Conservation (phyloP, 2,113 vertebrate genomes). For the Phainopepla nitens region DNA sequence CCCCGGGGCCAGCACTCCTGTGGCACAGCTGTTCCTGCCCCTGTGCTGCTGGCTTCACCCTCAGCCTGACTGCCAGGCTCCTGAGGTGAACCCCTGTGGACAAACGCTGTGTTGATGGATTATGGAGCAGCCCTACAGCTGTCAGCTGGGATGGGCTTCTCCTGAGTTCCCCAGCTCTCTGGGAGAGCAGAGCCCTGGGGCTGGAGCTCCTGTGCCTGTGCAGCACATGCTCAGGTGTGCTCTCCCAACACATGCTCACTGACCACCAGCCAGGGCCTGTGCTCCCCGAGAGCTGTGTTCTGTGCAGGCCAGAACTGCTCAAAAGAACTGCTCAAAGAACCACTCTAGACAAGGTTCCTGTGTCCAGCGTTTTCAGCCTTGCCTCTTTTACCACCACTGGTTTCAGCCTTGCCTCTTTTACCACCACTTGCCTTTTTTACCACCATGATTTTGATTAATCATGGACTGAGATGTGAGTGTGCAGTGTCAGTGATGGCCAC, state of each 20-base stretch:
- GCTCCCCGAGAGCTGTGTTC: accelerated
- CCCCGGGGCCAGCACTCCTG: accelerated
- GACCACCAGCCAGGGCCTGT: neutral
- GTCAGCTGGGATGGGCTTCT: neutral
- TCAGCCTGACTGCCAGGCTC: neutral
- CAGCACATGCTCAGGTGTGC: neutral
- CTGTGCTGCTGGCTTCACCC: neutral
- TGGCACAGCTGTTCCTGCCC: neutral
- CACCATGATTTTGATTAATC: neutral
- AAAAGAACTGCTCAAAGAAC: neutral
- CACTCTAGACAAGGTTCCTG: neutral
- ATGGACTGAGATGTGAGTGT: accelerated
- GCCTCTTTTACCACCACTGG: too few species aligned
- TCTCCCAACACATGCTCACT: neutral
- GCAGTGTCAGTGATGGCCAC: accelerated
- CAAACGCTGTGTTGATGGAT: accelerated
- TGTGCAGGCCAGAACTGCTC: neutral
- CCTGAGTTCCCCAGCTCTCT: accelerated
- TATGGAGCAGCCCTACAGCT: neutral
- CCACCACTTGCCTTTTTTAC: neutral
- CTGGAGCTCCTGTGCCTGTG: accelerated
- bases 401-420: neutral
- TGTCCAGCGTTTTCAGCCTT: neutral
- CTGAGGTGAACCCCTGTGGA: neutral
- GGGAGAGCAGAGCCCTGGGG: accelerated